A percentile compares a stretch with the other conserved stretches of the same genome.
Evolutionary conservation across 1,140 invertebrate species (phyloP).

Genomic region (Alviniconcha marisindica): DNA sequence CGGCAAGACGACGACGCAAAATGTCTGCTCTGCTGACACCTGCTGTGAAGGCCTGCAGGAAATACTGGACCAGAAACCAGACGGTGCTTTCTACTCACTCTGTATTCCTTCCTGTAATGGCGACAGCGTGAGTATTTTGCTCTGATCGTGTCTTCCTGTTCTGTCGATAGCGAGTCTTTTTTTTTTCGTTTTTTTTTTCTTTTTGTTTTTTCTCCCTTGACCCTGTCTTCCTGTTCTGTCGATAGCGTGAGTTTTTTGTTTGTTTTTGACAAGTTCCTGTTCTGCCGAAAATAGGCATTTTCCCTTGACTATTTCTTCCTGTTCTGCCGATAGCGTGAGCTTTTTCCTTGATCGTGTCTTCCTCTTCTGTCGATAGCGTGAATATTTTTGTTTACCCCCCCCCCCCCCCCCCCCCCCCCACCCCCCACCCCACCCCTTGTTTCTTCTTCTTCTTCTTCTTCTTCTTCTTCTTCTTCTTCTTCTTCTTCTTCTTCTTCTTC

Average conservation of each 20-base stretch:
- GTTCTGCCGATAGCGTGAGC: too few species aligned
- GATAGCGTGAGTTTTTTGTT: neutral
- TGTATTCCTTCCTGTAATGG: constrained; percentile 12
- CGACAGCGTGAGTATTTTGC: neutral
- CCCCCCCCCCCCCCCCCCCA: too few species aligned
- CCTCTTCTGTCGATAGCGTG: too few species aligned
- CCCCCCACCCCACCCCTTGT: too few species aligned
- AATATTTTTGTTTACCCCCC: too few species aligned
- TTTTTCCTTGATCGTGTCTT: too few species aligned
- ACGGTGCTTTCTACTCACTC: constrained; percentile 34
- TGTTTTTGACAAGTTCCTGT: neutral
- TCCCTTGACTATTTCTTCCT: too few species aligned
- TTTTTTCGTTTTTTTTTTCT: neutral
- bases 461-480: too few species aligned
- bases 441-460: too few species aligned
- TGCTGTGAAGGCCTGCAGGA: constrained; percentile 27
- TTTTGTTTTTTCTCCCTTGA: neutral
- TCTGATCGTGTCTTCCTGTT: neutral
- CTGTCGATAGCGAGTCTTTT: neutral
- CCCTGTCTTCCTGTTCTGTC: neutral
- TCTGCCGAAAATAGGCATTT: too few species aligned
- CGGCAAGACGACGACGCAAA: neutral
- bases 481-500: too few species aligned
- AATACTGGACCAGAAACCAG: constrained; percentile 11
- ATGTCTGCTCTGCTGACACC: constrained; percentile 8